These are phyloP conservation scores for Phoeniculus purpureus DNA, from an alignment of 2,797 vertebrate species.

Conservation along the genomic window DNA sequence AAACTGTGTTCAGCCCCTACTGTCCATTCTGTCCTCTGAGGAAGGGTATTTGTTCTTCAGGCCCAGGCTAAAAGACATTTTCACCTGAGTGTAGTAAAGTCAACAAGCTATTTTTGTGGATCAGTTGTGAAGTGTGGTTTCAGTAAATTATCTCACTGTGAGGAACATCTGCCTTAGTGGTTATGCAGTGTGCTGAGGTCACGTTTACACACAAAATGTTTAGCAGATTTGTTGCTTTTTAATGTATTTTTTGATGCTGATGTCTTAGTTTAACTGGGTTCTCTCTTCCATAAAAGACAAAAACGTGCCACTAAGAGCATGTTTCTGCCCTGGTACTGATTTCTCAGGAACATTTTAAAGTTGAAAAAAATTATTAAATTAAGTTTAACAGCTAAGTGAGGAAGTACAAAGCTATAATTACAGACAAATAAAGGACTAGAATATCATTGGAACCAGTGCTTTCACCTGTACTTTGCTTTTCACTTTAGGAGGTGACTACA, in stretches of 20 bases:
- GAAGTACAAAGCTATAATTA: not conserved
- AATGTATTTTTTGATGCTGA: not conserved
- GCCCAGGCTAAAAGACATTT: not conserved
- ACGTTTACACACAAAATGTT: not conserved
- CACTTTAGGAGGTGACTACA: conserved; percentile 6
- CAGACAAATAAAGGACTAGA: conserved; percentile 17
- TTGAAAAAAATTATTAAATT: not conserved
- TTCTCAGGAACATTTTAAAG: conserved; percentile 16
- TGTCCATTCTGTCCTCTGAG: not conserved
- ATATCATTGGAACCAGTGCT: not conserved
- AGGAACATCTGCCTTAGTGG: not conserved
- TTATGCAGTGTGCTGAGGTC: not conserved
- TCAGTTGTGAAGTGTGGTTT: not conserved
- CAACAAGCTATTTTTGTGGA: not conserved
- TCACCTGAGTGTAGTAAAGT: not conserved
- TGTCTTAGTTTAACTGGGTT: not conserved
- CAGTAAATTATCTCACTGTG: not conserved
- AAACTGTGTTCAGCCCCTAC: not conserved
- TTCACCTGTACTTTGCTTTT: conserved; percentile 27
- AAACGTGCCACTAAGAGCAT: not conserved
- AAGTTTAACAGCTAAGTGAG: not conserved
- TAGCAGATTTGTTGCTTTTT: not conserved
- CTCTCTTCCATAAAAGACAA: not conserved
- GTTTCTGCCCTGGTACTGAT: not conserved
- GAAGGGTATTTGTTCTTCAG: not conserved